These are phyloP conservation scores for Acheta domesticus DNA, from an alignment of 2,888 invertebrate species.

Conservation along the genomic window DNA sequence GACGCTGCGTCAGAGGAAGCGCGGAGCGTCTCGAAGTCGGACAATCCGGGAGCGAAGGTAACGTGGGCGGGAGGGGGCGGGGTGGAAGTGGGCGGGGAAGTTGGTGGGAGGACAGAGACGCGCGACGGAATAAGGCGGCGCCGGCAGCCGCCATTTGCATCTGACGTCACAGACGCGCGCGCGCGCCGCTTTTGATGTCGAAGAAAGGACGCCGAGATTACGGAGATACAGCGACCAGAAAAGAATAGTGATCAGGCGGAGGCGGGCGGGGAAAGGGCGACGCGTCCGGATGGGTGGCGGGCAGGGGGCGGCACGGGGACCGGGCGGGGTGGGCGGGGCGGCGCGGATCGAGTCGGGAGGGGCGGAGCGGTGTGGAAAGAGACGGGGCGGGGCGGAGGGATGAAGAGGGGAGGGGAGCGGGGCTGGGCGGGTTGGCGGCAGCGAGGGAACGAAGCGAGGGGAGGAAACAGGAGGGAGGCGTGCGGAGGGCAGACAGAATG, in stretches of 20 bases:
- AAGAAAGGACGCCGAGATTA: neutral
- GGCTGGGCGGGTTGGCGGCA: too few relatives aligned
- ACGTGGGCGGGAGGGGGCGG: neutral
- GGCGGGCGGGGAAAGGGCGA: neutral
- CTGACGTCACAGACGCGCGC: neutral
- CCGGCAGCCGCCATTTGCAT: neutral
- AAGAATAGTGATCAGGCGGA: neutral
- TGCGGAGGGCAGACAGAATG: neutral
- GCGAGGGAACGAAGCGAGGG: neutral
- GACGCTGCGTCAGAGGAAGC: too few relatives aligned
- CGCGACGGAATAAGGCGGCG: neutral
- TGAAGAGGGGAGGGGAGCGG: too few relatives aligned
- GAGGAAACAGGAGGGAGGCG: neutral
- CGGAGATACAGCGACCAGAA: slow-evolving; percentile 18
- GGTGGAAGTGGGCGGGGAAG: neutral
- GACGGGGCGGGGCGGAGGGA: too few relatives aligned
- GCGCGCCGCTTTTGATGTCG: neutral
- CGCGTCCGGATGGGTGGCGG: neutral
- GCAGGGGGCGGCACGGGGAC: neutral
- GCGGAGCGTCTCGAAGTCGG: neutral
- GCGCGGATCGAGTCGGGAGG: accelerated
- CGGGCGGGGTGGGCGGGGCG: neutral
- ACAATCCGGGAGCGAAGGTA: neutral
- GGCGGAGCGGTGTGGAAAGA: too few relatives aligned
- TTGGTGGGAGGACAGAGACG: neutral